Conservation (phyloP, 1,140 invertebrate genomes). For the Dolichoris vasculosae region DNA sequence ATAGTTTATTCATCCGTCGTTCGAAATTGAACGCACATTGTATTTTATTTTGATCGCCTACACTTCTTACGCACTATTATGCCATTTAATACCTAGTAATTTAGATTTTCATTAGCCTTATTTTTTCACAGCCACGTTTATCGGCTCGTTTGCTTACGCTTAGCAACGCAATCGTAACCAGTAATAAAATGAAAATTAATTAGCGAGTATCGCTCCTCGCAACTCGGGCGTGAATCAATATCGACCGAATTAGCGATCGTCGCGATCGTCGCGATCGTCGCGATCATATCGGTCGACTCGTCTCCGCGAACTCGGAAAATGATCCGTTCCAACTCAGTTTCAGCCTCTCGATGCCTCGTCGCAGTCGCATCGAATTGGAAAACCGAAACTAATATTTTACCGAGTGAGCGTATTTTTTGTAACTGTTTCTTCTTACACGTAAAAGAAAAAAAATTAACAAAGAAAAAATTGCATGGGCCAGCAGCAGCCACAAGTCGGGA, state of each 20-base stretch:
- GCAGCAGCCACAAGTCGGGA: slow-evolving; percentile 8
- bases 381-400: slow-evolving; percentile 7
- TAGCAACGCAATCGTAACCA: neutral
- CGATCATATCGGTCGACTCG: neutral
- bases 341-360: neutral
- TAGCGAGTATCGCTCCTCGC: neutral
- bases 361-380: neutral
- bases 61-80: neutral
- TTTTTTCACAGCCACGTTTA: neutral
- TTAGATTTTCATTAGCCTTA: neutral
- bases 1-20: no score
- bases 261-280: neutral
- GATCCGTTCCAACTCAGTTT: neutral
- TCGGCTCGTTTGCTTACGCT: neutral
- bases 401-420: slow-evolving; percentile 3
- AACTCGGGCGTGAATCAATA: neutral
- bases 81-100: neutral
- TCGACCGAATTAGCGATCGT: neutral
- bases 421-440: neutral
- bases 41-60: neutral
- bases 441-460: slow-evolving; percentile 22
- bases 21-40: no score
- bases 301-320: neutral
- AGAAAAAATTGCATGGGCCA: slow-evolving; percentile 40
- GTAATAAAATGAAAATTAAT: neutral